Evolutionary conservation across 2,888 invertebrate species (phyloP).

Genomic region (Oscheius sp.): DNA sequence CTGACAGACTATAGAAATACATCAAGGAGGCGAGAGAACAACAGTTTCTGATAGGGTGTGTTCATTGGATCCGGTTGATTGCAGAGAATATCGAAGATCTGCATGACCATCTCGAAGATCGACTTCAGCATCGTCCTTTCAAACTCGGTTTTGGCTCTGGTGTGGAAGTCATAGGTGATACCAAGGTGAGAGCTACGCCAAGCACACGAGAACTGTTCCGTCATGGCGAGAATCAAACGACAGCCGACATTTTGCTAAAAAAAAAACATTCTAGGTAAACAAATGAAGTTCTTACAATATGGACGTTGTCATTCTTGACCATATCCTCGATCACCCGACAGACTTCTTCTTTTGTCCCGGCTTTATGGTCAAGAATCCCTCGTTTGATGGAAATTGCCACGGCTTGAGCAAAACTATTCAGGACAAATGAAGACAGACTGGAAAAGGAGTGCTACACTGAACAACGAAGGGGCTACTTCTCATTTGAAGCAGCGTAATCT

Average conservation of each 20-base stretch:
- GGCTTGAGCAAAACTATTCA: conserved; percentile 77
- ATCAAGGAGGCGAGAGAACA: conserved; percentile 45
- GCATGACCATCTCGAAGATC: conserved; percentile 83
- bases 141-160: conserved; percentile 86
- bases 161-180: conserved; percentile 88
- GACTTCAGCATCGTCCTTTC: conserved; percentile 82
- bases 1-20: conserved; percentile 22
- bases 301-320: conserved; percentile 81
- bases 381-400: conserved; percentile 90
- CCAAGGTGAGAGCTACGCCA: conserved; percentile 88
- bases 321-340: conserved; percentile 80
- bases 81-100: conserved; percentile 77
- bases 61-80: conserved; percentile 45
- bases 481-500: conserved; percentile 46
- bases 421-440: conserved; percentile 74
- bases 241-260: conserved; percentile 85
- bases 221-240: conserved; percentile 84
- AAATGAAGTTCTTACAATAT: conserved; percentile 76
- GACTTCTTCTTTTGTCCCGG: conserved; percentile 79
- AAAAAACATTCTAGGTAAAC: not conserved
- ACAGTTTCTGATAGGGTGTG: no score
- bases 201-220: conserved; percentile 89
- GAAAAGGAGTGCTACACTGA: conserved; percentile 9
- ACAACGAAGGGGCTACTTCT: conserved; percentile 16
- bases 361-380: conserved; percentile 80